Evolutionary conservation across 2,113 vertebrate species (phyloP).

Genomic region (Hystrix cristata): DNA sequence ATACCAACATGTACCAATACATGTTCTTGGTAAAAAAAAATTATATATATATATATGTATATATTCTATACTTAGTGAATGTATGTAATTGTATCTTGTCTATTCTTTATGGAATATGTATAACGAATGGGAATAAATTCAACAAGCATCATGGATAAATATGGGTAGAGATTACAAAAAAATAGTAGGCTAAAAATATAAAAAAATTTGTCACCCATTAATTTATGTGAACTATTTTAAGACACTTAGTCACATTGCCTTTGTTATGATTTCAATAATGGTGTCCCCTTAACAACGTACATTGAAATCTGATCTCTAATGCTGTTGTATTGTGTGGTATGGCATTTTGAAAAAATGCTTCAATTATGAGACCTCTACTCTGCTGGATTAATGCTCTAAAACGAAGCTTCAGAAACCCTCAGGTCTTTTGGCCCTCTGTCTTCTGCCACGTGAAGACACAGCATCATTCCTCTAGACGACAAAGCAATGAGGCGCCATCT

Average conservation of each 20-base stretch:
- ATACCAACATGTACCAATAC: too few relatives aligned
- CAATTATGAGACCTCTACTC: background rate
- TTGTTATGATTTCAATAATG: background rate
- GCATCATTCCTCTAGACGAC: background rate
- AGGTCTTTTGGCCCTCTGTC: background rate
- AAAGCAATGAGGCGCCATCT: background rate
- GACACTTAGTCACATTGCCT: background rate
- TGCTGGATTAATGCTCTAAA: background rate
- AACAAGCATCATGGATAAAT: background rate
- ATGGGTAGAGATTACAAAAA: background rate
- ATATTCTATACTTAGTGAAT: background rate
- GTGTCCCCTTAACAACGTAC: background rate
- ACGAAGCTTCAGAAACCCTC: background rate
- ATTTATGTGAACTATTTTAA: constrained; percentile 29
- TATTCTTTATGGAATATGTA: background rate
- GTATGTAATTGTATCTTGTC: background rate
- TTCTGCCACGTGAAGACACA: background rate
- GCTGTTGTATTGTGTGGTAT: background rate
- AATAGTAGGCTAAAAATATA: background rate
- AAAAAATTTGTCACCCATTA: background rate
- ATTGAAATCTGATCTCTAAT: background rate
- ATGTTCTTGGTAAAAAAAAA: too few relatives aligned
- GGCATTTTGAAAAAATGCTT: background rate
- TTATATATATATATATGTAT: too few relatives aligned
- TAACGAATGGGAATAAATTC: background rate